These are phyloP conservation scores for Dreissena polymorpha DNA, from an alignment of 1,140 invertebrate genomes.

Conservation along the genomic window DNA sequence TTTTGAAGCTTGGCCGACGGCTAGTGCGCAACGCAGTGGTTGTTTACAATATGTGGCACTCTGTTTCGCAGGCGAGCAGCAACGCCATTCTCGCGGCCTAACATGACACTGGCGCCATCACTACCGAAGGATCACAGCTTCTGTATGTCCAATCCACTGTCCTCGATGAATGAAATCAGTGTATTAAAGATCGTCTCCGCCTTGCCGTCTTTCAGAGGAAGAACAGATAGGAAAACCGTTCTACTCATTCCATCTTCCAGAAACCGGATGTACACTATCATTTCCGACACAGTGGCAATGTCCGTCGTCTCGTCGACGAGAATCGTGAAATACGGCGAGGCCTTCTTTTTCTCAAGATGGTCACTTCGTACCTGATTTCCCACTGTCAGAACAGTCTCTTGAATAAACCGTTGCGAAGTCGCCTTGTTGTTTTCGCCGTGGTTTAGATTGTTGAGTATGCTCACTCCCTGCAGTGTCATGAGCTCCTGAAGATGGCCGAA, in stretches of 20 bases:
- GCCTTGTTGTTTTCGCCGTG: neutral
- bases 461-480: neutral
- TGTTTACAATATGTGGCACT: neutral
- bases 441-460: neutral
- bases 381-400: neutral
- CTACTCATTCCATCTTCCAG: neutral
- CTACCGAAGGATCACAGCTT: slow-evolving; percentile 23
- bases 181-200: neutral
- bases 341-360: neutral
- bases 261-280: neutral
- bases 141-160: neutral
- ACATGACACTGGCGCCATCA: slow-evolving; percentile 19
- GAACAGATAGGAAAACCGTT: neutral
- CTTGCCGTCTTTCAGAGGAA: neutral
- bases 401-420: neutral
- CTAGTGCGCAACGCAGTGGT: slow-evolving; percentile 24
- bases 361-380: neutral
- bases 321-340: neutral
- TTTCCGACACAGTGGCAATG: neutral
- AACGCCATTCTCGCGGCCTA: slow-evolving; percentile 8
- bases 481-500: neutral
- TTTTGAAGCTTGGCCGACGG: neutral
- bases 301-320: neutral
- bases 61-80: neutral
- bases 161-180: neutral